A percentile compares a stretch with the other conserved stretches of the same genome.
Evolutionary conservation across 2,888 invertebrate species (phyloP).

Genomic region (Tachystola acroxantha): DNA sequence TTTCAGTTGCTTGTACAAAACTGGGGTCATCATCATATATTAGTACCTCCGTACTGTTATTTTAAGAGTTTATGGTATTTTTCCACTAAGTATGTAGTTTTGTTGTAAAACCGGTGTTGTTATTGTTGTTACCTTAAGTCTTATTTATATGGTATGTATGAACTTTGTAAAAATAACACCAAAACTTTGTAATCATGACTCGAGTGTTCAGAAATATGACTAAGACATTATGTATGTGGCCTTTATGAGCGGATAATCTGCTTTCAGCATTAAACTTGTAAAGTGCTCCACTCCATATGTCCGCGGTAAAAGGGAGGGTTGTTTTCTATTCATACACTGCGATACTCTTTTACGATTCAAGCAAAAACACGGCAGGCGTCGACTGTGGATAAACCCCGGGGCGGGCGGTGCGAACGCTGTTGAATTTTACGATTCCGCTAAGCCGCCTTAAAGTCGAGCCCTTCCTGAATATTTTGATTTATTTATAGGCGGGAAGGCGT

Average conservation of each 20-base stretch:
- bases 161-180: background rate
- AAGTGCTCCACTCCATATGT: constrained; percentile 61
- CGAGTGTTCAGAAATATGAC: constrained; percentile 4
- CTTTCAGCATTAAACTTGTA: constrained; percentile 60
- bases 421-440: constrained; percentile 78
- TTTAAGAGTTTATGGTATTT: too few species aligned
- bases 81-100: too few species aligned
- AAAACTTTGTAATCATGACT: constrained; percentile 8
- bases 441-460: constrained; percentile 76
- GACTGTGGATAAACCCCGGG: constrained; percentile 68
- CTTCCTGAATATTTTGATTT: constrained; percentile 78
- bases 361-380: constrained; percentile 66
- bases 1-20: too few species aligned
- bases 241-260: constrained; percentile 55
- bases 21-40: too few species aligned
- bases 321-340: constrained; percentile 69
- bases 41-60: too few species aligned
- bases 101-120: too few species aligned
- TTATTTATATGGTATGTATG: too few species aligned
- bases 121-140: too few species aligned
- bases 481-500: constrained; percentile 74
- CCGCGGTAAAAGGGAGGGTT: constrained; percentile 61
- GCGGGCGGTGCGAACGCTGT: constrained; percentile 61
- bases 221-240: background rate
- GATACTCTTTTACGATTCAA: constrained; percentile 74